Evolutionary conservation across 2,888 invertebrate species (phyloP), one percentile per base, ranked within the genome.

Genomic region (Thyatira batis): DNA sequence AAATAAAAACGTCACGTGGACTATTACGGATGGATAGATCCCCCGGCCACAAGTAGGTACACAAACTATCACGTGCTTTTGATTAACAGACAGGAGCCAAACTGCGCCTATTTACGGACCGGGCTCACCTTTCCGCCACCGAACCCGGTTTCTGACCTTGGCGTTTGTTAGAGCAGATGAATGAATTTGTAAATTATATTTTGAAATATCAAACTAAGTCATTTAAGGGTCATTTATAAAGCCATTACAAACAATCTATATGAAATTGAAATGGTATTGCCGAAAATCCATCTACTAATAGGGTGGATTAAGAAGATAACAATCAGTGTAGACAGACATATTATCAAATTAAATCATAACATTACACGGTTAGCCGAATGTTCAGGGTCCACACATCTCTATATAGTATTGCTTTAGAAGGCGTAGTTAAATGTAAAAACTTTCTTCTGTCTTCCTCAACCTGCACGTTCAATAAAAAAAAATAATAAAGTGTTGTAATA

Each of bases 101-200:
- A 74, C 71, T 62, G 59, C 56, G 61, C 68, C 75, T 82, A 82
- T 81, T 81, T 72, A 67, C 65, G 73, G 65, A 61, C 55, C 49
- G 53, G 60, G 60, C 51, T 60, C 61, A 58, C 62, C 53, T 55
- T 60, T 60, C 61, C 56, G 54, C 49, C 30, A 52, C 50, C 54
- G 44, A 57, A 33, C 33, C 5, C 33, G 13, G 13, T 11, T 33
- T 13, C 33, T 13, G n/a, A 5, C 33, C 33, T 33, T 33, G 23
- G 6, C 6, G 23, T 23, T 23, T n/a, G 5, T 3, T 33, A n/a
- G n/a, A 1, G 33, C 11, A 33, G 11, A 11, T 8, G 33, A 33
- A 33, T 33, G 4, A 33, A 13, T 33, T 33, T 3, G 0, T 33
- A 11, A 33, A n/a, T 30, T 30, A 1, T 30, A 30, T 30, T 30